Conservation (phyloP, 37 sponge, comb jelly and placozoan genomes). For the Beroe ovata region DNA sequence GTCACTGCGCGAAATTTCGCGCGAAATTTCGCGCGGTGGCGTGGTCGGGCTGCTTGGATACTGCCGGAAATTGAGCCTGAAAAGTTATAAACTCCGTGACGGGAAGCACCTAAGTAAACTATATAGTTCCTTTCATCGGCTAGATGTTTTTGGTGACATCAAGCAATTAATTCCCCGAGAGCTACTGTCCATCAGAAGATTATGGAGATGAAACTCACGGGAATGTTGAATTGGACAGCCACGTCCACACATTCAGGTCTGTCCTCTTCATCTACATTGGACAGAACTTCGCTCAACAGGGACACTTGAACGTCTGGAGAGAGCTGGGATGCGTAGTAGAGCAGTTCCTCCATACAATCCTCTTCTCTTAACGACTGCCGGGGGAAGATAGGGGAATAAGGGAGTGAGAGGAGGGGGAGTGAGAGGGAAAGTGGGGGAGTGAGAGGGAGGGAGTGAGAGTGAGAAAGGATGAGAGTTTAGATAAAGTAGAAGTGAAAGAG, state of each 20-base stretch:
- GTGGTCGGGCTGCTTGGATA: no score
- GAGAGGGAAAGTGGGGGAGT: not conserved
- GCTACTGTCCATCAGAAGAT: no score
- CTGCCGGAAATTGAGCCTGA: no score
- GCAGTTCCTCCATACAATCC: not conserved
- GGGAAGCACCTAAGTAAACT: no score
- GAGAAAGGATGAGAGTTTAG: not conserved
- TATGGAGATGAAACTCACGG: not conserved
- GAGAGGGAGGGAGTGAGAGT: not conserved
- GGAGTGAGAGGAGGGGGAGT: not conserved
- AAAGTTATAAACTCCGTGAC: no score
- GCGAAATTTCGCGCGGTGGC: no score
- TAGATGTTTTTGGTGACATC: no score
- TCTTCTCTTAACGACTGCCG: constrained; percentile 37
- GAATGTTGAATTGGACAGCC: not conserved
- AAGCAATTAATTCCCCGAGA: no score
- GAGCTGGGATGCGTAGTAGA: constrained; percentile 36
- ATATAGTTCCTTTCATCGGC: no score
- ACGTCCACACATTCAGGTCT: constrained; percentile 6
- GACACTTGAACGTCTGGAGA: constrained; percentile 21
- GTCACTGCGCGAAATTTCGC: no score
- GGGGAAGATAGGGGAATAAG: not conserved
- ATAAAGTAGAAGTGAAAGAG: not conserved
- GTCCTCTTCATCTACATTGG: constrained; percentile 39
- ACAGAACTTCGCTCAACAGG: constrained; percentile 46